Evolutionary conservation across 1,140 invertebrate genomes (phyloP).

Genomic region (Tachypleus tridentatus): DNA sequence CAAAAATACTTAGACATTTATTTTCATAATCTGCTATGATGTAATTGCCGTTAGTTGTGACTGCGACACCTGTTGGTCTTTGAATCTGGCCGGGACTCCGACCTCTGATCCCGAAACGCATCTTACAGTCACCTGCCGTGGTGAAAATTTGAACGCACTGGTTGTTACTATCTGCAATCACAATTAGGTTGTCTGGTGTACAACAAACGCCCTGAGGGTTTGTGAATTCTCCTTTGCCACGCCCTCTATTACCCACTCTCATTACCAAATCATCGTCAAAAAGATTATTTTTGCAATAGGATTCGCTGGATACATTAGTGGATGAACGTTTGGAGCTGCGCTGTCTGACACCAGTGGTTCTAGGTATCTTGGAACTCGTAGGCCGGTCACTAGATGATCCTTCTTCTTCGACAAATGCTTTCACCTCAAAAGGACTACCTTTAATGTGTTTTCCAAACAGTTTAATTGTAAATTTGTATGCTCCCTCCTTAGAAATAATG

Average conservation of each 20-base stretch:
- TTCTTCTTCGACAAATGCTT: conserved; percentile 23
- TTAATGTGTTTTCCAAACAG: conserved; percentile 38
- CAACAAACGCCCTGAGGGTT: conserved; percentile 43
- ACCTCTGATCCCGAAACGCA: conserved; percentile 11
- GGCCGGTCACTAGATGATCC: conserved; percentile 26
- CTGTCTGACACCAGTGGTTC: conserved; percentile 27
- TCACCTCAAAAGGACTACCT: conserved; percentile 35
- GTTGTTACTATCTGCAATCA: conserved; percentile 45
- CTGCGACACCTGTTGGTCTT: conserved; percentile 41
- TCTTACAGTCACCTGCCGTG: conserved; percentile 23
- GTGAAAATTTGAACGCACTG: conserved; percentile 40
- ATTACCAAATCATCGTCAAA: conserved; percentile 40
- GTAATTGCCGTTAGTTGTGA: conserved; percentile 40
- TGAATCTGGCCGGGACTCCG: background rate
- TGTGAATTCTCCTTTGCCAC: conserved; percentile 42
- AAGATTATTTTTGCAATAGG: conserved; percentile 34
- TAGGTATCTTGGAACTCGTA: conserved; percentile 23
- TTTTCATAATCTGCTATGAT: conserved; percentile 46
- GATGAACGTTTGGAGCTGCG: conserved; percentile 33
- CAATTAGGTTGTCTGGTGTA: conserved; percentile 33
- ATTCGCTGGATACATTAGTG: conserved; percentile 35
- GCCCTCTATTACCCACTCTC: conserved; percentile 30
- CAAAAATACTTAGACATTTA: conserved; percentile 43
- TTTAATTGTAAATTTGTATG: conserved; percentile 34
- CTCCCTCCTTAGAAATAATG: conserved; percentile 32